Conservation (phyloP, 2,113 vertebrate genomes). For the Ochotona princeps region DNA sequence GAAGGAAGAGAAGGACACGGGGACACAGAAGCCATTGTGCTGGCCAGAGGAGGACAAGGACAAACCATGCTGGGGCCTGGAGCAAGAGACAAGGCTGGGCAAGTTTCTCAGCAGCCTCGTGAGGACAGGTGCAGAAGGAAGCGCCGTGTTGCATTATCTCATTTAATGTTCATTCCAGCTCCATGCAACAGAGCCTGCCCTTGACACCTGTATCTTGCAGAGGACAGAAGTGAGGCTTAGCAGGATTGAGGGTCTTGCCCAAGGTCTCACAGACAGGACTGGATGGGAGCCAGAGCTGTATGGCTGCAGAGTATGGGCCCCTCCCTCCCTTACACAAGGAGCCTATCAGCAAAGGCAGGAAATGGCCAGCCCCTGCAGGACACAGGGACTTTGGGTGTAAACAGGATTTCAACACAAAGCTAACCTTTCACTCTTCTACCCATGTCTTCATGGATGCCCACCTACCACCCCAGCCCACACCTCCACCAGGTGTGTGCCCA, state of each 20-base stretch:
- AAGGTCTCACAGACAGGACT: background rate
- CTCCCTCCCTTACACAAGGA: accelerated
- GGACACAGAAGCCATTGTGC: conserved; percentile 40
- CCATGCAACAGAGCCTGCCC: background rate
- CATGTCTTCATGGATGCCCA: background rate
- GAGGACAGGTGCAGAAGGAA: accelerated
- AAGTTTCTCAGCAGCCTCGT: background rate
- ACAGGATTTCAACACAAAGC: accelerated
- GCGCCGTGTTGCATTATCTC: background rate
- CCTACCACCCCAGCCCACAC: too few relatives aligned
- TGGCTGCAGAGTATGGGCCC: background rate
- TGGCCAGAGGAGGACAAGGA: conserved; percentile 51
- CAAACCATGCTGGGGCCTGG: background rate
- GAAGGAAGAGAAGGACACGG: conserved; percentile 39
- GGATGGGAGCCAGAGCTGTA: accelerated
- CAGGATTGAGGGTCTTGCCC: background rate
- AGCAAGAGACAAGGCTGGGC: background rate
- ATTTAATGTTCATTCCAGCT: background rate
- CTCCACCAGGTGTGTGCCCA: background rate
- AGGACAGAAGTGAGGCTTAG: background rate
- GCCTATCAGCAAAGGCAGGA: background rate
- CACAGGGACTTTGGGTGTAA: too few relatives aligned
- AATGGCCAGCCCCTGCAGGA: background rate
- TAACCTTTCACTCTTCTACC: background rate
- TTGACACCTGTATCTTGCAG: background rate